A percentile compares a stretch with the other conserved stretches of the same genome.
These are phyloP conservation scores for Plestiodon gilberti DNA, from an alignment of 2,113 vertebrate genomes.

Conservation along the genomic window DNA sequence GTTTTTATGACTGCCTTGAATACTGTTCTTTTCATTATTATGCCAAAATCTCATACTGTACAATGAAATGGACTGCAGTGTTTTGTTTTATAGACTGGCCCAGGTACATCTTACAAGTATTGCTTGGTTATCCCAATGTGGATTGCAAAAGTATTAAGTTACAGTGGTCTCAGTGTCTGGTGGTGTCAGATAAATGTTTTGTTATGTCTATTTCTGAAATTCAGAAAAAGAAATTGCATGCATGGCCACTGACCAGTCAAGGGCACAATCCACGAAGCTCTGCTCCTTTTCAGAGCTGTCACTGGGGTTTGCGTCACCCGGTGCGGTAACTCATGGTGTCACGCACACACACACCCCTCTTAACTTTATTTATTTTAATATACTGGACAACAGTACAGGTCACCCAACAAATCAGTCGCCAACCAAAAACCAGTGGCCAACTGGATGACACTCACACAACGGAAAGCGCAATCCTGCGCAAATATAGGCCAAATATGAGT, in stretches of 20 bases:
- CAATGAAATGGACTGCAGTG: constrained; percentile 62
- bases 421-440: too few species aligned
- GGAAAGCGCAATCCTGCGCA: too few species aligned
- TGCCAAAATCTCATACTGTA: constrained; percentile 72
- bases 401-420: too few species aligned
- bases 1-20: constrained; percentile 82
- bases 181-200: constrained; percentile 50
- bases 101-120: constrained; percentile 57
- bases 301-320: too few species aligned
- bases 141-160: constrained; percentile 29
- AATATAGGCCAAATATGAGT: too few species aligned
- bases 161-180: constrained; percentile 41
- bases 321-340: too few species aligned
- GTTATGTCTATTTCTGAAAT: constrained; percentile 50
- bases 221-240: constrained; percentile 23
- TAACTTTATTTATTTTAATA: too few species aligned
- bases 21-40: constrained; percentile 73
- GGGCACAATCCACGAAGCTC: neutral
- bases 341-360: too few species aligned
- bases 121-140: constrained; percentile 46
- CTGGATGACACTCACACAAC: too few species aligned
- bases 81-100: constrained; percentile 57
- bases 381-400: too few species aligned
- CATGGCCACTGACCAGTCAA: neutral
- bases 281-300: neutral